phyloP scores from a whole-genome alignment of 2,888 invertebrate species.

The Machimus rusticus region DNA sequence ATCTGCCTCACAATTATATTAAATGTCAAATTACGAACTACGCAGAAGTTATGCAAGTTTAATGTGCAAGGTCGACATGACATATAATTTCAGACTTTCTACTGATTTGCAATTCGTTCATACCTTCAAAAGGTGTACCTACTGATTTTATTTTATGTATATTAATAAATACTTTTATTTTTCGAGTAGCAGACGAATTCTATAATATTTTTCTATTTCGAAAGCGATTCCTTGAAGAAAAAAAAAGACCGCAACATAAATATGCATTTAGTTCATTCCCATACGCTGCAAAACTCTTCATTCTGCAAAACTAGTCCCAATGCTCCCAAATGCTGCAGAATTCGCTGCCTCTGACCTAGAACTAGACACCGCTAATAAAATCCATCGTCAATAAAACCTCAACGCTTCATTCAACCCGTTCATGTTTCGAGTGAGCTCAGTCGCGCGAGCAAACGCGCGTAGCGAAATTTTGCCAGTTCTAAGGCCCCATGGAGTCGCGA shows the following conservation, averaged over 20 bases:
- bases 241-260: neutral
- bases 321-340: neutral
- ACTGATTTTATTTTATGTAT: neutral
- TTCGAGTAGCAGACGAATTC: neutral
- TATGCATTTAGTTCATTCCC: neutral
- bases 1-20: neutral
- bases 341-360: neutral
- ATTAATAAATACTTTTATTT: too few relatives aligned
- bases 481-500: neutral
- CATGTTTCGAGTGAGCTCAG: neutral
- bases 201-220: neutral
- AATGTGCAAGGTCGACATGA: neutral
- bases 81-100: neutral
- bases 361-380: neutral
- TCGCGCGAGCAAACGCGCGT: neutral
- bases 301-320: neutral
- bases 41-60: neutral
- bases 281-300: neutral
- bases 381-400: neutral
- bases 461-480: neutral
- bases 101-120: neutral
- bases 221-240: neutral
- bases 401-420: neutral
- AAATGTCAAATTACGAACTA: neutral
- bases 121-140: neutral